Conservation (phyloP, 2,113 vertebrate genomes). For the Pituophis catenifer region DNA sequence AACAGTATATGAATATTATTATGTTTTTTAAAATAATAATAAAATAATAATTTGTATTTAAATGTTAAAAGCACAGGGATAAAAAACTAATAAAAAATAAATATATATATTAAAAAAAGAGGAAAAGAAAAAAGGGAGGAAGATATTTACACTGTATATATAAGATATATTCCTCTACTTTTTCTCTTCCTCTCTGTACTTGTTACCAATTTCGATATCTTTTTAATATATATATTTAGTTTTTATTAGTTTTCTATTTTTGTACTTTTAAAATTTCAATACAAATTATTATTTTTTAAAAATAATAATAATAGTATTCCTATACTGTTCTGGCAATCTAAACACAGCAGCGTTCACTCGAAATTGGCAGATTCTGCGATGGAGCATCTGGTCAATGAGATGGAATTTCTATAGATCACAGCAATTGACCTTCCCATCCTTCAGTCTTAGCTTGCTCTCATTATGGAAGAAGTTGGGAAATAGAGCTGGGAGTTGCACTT, state of each 20-base stretch:
- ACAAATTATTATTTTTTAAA: background rate
- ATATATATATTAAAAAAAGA: no score
- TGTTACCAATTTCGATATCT: no score
- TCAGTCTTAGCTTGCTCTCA: background rate
- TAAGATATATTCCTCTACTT: no score
- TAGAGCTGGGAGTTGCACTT: background rate
- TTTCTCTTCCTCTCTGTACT: no score
- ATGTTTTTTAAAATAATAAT: no score
- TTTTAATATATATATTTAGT: no score
- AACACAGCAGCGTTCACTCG: background rate
- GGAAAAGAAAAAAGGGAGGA: no score
- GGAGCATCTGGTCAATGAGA: background rate
- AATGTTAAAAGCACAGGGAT: no score
- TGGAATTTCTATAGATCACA: background rate
- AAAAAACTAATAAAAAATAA: no score
- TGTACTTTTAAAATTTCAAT: background rate
- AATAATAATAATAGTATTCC: background rate
- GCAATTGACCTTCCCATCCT: background rate
- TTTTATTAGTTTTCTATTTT: background rate
- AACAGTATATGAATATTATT: background rate
- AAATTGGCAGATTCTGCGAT: background rate
- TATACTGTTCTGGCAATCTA: background rate
- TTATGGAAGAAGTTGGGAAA: background rate
- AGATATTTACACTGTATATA: no score
- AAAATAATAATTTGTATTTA: no score